Conservation (phyloP, 1,140 invertebrate genomes). For the Melanaphis sacchari region DNA sequence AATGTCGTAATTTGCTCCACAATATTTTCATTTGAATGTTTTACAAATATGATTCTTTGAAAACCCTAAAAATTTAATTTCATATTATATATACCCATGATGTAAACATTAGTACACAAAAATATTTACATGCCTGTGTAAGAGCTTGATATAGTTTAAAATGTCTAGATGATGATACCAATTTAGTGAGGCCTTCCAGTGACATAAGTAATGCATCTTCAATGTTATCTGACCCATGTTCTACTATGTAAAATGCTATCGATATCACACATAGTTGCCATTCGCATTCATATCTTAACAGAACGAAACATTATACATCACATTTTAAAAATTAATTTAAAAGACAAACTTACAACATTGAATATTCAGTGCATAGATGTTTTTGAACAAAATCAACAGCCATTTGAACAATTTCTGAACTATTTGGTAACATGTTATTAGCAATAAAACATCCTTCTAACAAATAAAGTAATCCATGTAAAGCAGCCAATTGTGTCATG, state of each 20-base stretch:
- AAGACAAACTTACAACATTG: constrained; percentile 44
- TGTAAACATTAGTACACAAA: background rate
- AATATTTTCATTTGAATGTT: constrained; percentile 67
- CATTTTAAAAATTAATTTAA: background rate
- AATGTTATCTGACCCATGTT: constrained; percentile 22
- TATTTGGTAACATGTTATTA: constrained; percentile 1
- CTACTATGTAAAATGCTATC: constrained; percentile 54
- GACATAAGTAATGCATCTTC: constrained; percentile 51
- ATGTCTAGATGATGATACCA: constrained; percentile 55
- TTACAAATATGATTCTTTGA: constrained; percentile 73
- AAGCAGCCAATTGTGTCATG: constrained; percentile 72
- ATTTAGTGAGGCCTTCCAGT: constrained; percentile 57
- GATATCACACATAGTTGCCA: constrained; percentile 55
- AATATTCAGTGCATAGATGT: constrained; percentile 53
- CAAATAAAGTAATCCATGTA: constrained; percentile 80
- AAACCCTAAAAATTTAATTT: constrained; percentile 68
- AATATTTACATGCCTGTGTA: constrained; percentile 58
- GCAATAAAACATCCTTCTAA: constrained; percentile 68
- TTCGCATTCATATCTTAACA: constrained; percentile 45
- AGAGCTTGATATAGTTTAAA: constrained; percentile 59
- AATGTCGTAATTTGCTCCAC: constrained; percentile 77
- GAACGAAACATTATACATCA: background rate
- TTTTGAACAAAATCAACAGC: constrained; percentile 54
- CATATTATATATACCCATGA: too few species aligned
- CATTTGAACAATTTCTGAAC: constrained; percentile 44